phyloP scores from a whole-genome alignment of 2,888 invertebrate genomes.

The Chymomyza caudatula region DNA sequence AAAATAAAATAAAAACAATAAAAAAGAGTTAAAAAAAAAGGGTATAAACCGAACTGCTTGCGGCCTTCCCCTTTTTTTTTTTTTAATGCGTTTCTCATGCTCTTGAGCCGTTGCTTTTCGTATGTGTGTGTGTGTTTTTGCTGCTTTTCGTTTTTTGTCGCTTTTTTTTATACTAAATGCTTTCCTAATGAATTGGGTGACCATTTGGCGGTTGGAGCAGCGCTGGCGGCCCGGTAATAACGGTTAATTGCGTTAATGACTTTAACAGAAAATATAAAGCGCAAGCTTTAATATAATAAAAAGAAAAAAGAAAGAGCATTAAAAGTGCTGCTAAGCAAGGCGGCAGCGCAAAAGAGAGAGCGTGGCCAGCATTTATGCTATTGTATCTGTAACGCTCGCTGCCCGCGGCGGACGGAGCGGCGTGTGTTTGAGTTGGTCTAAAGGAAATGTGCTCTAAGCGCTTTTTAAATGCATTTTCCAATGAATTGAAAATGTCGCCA shows the following conservation, averaged over 20 bases:
- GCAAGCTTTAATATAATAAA: slow-evolving; percentile 51
- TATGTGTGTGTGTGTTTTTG: slow-evolving; percentile 30
- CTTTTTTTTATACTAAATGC: slow-evolving; percentile 58
- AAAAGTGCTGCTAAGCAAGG: slow-evolving; percentile 28
- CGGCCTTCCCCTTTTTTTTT: slow-evolving; percentile 31
- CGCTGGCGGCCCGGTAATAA: slow-evolving; percentile 65
- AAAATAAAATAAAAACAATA: not conserved
- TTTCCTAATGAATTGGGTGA: slow-evolving; percentile 72
- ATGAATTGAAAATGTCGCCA: slow-evolving; percentile 47
- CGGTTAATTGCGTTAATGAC: slow-evolving; percentile 75
- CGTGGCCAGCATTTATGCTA: not conserved
- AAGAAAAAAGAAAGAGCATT: slow-evolving; percentile 31
- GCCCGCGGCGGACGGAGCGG: not conserved
- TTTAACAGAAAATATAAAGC: slow-evolving; percentile 72
- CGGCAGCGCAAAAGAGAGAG: not conserved
- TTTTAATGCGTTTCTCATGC: slow-evolving; percentile 73
- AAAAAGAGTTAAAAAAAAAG: not conserved
- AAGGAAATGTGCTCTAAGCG: not conserved
- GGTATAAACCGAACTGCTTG: slow-evolving; percentile 19
- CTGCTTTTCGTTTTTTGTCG: slow-evolving; percentile 10
- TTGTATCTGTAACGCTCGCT: not conserved
- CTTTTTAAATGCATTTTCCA: slow-evolving; percentile 33
- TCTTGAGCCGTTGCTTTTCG: slow-evolving; percentile 63
- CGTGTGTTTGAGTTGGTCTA: not conserved
- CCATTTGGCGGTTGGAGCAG: slow-evolving; percentile 44